These are phyloP conservation scores for Drosophila persimilis DNA, from an alignment of 1,140 invertebrate genomes.

Conservation along the genomic window DNA sequence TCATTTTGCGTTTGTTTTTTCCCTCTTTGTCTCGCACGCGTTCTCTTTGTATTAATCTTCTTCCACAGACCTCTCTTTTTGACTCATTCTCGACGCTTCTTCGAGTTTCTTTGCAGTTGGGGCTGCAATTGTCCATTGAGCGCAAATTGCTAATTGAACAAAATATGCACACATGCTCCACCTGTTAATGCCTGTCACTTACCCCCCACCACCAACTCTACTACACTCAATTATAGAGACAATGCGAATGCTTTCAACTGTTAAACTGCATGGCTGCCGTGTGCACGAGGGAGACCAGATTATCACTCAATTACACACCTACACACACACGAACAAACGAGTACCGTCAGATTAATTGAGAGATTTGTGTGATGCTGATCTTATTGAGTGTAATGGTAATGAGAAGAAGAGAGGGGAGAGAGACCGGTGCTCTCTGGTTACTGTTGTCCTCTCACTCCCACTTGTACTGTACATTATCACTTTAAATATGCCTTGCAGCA, in stretches of 20 bases:
- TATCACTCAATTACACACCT: too few relatives aligned
- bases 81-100: slow-evolving; percentile 12
- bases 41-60: background rate
- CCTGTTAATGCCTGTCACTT: slow-evolving; percentile 8
- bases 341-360: too few relatives aligned
- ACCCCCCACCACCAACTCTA: too few relatives aligned
- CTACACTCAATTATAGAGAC: slow-evolving; percentile 3
- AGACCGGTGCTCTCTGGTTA: too few relatives aligned
- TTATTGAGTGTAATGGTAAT: too few relatives aligned
- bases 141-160: slow-evolving; percentile 39
- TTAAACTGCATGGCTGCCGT: slow-evolving; percentile 5
- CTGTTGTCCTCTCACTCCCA: too few relatives aligned
- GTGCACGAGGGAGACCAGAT: slow-evolving; percentile 1
- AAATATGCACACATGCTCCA: slow-evolving; percentile 23
- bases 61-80: background rate
- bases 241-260: slow-evolving; percentile 1
- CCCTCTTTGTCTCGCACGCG: background rate
- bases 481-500: too few relatives aligned
- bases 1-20: slow-evolving; percentile 43
- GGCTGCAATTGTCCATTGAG: slow-evolving; percentile 29
- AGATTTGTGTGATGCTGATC: too few relatives aligned
- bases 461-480: too few relatives aligned
- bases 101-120: slow-evolving; percentile 8
- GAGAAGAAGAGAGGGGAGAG: too few relatives aligned
- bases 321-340: too few relatives aligned